A percentile compares a stretch with the other conserved stretches of the same genome.
phyloP scores from a whole-genome alignment of 2,113 vertebrate genomes.

The Sorex araneus region DNA sequence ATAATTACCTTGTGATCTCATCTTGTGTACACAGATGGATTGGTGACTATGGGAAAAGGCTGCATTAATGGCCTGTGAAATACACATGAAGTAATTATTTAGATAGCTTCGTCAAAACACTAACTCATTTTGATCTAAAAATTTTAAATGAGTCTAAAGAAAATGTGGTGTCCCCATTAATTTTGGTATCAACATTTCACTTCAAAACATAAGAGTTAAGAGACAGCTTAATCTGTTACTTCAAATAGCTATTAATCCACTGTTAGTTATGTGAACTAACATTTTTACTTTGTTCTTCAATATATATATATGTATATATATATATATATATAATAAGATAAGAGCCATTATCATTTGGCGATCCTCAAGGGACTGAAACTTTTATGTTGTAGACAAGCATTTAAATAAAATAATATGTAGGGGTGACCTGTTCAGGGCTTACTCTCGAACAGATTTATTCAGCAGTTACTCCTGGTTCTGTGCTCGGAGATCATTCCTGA shows the following conservation, averaged over 20 bases:
- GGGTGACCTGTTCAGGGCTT: too few species aligned
- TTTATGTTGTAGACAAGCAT: constrained; percentile 50
- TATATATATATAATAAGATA: constrained; percentile 25
- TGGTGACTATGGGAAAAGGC: constrained; percentile 51
- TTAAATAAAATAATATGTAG: too few species aligned
- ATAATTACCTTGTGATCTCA: constrained; percentile 73
- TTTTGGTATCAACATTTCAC: constrained; percentile 73
- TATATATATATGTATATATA: constrained; percentile 10
- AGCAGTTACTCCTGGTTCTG: too few species aligned
- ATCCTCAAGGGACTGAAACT: neutral
- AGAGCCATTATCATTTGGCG: constrained; percentile 39
- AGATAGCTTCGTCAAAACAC: constrained; percentile 76
- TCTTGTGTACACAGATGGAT: constrained; percentile 76
- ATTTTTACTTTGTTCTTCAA: constrained; percentile 44
- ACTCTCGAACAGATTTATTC: too few species aligned
- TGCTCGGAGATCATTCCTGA: too few species aligned
- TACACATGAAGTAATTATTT: constrained; percentile 81
- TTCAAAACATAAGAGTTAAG: constrained; percentile 73
- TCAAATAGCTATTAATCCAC: constrained; percentile 73
- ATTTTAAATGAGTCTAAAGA: constrained; percentile 75
- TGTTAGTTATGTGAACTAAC: constrained; percentile 59
- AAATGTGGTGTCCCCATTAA: constrained; percentile 73
- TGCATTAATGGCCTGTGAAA: constrained; percentile 77
- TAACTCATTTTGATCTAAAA: constrained; percentile 73
- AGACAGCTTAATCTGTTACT: constrained; percentile 75